phyloP scores from a whole-genome alignment of 2,888 invertebrate genomes.

The Dysmachus trigonus region DNA sequence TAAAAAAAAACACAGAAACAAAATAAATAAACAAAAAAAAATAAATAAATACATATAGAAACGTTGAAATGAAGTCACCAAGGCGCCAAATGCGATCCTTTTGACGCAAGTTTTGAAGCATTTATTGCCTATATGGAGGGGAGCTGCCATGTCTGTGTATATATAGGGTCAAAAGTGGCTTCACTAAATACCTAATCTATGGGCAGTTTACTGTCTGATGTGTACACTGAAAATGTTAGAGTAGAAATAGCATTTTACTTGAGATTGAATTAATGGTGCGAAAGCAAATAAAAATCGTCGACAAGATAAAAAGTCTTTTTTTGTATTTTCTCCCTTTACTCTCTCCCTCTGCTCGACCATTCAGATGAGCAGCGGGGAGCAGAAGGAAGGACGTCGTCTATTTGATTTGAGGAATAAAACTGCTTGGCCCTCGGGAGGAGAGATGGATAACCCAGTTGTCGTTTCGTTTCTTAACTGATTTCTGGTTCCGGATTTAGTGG shows the following conservation, averaged over 20 bases:
- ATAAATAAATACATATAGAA: neutral
- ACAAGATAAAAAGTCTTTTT: conserved; percentile 14
- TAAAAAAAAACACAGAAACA: too few species aligned
- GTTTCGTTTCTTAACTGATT: conserved; percentile 11
- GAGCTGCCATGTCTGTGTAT: neutral
- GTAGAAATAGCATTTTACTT: conserved; percentile 1
- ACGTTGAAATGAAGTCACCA: conserved; percentile 27
- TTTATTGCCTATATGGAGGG: neutral
- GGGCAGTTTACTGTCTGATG: neutral
- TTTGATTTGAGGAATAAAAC: neutral
- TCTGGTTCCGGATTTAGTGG: conserved; percentile 24
- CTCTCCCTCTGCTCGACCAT: neutral
- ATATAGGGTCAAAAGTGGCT: neutral
- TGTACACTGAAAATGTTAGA: neutral
- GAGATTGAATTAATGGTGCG: conserved; percentile 38
- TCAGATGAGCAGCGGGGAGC: neutral
- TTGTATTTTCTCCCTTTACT: neutral
- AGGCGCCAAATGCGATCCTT: conserved; percentile 32
- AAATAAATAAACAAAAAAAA: neutral
- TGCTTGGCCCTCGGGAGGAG: neutral
- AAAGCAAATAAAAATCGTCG: conserved; percentile 31
- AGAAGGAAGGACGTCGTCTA: neutral
- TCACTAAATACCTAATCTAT: conserved; percentile 33
- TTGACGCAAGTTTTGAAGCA: conserved; percentile 31
- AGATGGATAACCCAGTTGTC: neutral